Conservation (phyloP, 1,140 invertebrate species). For the Musca vetustissima region DNA sequence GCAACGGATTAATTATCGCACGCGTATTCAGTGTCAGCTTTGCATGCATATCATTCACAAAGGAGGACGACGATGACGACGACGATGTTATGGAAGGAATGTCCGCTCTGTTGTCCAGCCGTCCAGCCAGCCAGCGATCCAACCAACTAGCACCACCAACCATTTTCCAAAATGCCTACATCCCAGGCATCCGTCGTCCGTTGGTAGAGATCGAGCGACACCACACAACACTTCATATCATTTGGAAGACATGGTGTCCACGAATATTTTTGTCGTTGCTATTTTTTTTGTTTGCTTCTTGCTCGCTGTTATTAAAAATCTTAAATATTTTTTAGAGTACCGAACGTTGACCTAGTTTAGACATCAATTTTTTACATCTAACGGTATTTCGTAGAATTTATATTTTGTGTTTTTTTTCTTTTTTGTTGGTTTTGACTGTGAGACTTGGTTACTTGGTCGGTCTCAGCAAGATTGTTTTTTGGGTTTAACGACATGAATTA, state of each 20-base stretch:
- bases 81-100: background rate
- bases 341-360: conserved; percentile 12
- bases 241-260: background rate
- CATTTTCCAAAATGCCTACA: conserved; percentile 5
- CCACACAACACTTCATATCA: conserved; percentile 5
- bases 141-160: background rate
- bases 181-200: background rate
- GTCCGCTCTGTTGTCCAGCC: background rate
- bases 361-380: conserved; percentile 16
- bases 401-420: background rate
- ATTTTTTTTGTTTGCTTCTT: background rate
- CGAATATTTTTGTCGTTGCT: background rate
- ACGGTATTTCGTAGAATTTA: conserved; percentile 12
- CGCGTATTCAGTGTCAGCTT: conserved; percentile 32
- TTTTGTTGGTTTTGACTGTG: no score
- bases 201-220: no score
- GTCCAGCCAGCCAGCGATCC: no score
- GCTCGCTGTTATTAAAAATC: conserved; percentile 1
- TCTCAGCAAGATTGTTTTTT: background rate
- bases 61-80: background rate
- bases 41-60: conserved; percentile 26
- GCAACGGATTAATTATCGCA: conserved; percentile 33
- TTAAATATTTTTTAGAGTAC: conserved; percentile 19
- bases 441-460: background rate
- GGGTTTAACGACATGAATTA: conserved; percentile 18